phyloP scores from a whole-genome alignment of 2,113 vertebrate species.

The Seriola quinqueradiata region DNA sequence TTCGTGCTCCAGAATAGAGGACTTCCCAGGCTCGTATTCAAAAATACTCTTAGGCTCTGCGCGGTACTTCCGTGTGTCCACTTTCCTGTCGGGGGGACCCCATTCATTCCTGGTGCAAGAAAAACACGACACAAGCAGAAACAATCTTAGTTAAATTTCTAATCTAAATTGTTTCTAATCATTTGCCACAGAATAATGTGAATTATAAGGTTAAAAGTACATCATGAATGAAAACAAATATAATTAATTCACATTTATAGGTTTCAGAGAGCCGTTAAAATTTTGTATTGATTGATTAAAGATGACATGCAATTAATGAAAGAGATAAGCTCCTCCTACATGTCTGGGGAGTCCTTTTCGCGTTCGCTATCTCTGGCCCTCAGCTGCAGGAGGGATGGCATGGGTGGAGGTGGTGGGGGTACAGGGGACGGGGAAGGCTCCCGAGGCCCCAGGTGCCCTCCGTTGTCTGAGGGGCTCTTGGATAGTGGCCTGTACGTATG shows the following conservation, averaged over 20 bases:
- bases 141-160: neutral
- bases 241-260: neutral
- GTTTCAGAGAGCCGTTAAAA: neutral
- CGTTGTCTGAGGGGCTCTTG: slow-evolving; percentile 91
- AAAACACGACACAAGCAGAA: slow-evolving; percentile 4
- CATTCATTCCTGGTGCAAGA: slow-evolving; percentile 90
- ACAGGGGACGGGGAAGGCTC: slow-evolving; percentile 86
- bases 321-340: slow-evolving; percentile 83
- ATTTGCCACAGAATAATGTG: no score
- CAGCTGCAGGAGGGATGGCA: slow-evolving; percentile 89
- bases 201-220: no score
- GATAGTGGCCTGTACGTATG: slow-evolving; percentile 95
- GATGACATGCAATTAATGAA: neutral
- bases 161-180: neutral
- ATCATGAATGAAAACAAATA: neutral
- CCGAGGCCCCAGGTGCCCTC: slow-evolving; percentile 78
- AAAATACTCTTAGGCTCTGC: slow-evolving; percentile 99
- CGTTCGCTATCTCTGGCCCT: slow-evolving; percentile 89
- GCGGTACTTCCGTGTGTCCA: slow-evolving; percentile 96
- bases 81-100: slow-evolving; percentile 97
- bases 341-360: slow-evolving; percentile 85
- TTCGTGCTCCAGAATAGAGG: slow-evolving; percentile 96
- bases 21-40: slow-evolving; percentile 98
- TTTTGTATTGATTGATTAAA: neutral
- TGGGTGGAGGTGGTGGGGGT: slow-evolving; percentile 84